Base-by-base conservation (phyloP, 2,113 vertebrate species). In the Nannobrachium achirus region DNA sequence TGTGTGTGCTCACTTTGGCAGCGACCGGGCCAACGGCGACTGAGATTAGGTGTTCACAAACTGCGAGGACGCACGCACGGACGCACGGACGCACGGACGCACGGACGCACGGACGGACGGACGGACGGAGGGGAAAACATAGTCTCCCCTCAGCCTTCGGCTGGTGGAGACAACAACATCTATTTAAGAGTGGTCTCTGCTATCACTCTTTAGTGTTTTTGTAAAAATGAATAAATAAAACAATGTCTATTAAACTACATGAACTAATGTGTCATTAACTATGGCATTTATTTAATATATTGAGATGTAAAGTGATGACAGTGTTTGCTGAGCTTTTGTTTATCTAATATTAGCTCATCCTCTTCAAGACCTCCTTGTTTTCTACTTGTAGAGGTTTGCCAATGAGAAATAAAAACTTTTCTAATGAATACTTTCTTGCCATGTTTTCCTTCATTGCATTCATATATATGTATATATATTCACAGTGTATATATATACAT, bases 341-440 rank as follows among this genome's bases (percentile, higher is more conserved):
- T 56, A 79, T 75, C 58, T 71, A 64, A 19, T 73, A 73, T 72
- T 68, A 46, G 64, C 73, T 44, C 68, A 59, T 73, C 78, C 57
- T 51, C 73, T 42, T 46, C 52, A 72, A 61, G 39, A 79, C 63
- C 25, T 7, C 49, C 33, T 66, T 6, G 13, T 51, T 75, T 86
- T 93, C 86, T 75, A 79, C 56, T 90, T 94, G 92, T 96, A 90
- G 91, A 89, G 88, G 75, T 94, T 80, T 93, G 85, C 89, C 86
- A 93, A 90, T 89, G 88, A 83, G 88, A 84, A 92, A 92, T 90
- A 92, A 93, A 92, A 65, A 56, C 33, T 75, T 87, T 88, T 86
- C 78, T 91, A 80, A 89, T 89, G 74, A 87, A 89, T 51, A 78
- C 77, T 83, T 67, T 65, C 78, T 82, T 71, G 79, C 82, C 81